Evolutionary conservation across 2,888 invertebrate genomes (phyloP).

Genomic region (Brassicogethes aeneus): DNA sequence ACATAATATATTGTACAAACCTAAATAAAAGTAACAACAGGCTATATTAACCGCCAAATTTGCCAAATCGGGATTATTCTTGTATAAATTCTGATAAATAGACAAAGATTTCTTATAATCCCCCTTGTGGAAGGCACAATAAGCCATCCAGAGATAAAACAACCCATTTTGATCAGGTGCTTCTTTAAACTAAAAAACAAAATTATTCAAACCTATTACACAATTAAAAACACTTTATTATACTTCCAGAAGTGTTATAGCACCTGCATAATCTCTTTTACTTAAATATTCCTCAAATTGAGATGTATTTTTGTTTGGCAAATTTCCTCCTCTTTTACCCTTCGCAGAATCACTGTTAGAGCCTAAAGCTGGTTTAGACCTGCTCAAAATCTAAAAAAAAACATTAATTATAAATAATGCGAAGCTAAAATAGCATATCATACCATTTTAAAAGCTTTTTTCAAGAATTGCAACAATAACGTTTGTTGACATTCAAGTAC

Average conservation of each 20-base stretch:
- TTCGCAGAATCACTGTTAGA: slow-evolving; percentile 34
- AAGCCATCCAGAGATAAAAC: slow-evolving; percentile 81
- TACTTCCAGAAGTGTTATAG: slow-evolving; percentile 86
- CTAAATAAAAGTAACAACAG: slow-evolving; percentile 92
- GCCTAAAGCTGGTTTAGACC: slow-evolving; percentile 68
- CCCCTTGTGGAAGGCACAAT: slow-evolving; percentile 92
- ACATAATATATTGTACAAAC: slow-evolving; percentile 37
- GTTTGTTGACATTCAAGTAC: no score
- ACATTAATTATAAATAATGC: no score
- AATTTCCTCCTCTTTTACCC: slow-evolving; percentile 16
- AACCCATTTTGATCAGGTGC: slow-evolving; percentile 44
- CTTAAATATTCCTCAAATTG: slow-evolving; percentile 84
- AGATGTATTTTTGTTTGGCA: slow-evolving; percentile 49
- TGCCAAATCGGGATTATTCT: slow-evolving; percentile 47
- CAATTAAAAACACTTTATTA: no score
- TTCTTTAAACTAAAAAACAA: slow-evolving; percentile 45
- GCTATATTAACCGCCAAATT: slow-evolving; percentile 73
- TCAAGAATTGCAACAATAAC: no score
- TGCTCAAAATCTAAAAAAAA: slow-evolving; percentile 62
- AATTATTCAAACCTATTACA: slow-evolving; percentile 5
- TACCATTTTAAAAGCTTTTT: neutral
- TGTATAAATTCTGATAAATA: slow-evolving; percentile 53
- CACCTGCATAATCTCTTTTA: slow-evolving; percentile 90
- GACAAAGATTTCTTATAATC: slow-evolving; percentile 79
- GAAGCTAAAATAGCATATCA: slow-evolving; percentile 1